Evolutionary conservation across 2,888 invertebrate species (phyloP), one percentile per base, ranked within the genome.

Genomic region (Drosophila stalkeri): DNA sequence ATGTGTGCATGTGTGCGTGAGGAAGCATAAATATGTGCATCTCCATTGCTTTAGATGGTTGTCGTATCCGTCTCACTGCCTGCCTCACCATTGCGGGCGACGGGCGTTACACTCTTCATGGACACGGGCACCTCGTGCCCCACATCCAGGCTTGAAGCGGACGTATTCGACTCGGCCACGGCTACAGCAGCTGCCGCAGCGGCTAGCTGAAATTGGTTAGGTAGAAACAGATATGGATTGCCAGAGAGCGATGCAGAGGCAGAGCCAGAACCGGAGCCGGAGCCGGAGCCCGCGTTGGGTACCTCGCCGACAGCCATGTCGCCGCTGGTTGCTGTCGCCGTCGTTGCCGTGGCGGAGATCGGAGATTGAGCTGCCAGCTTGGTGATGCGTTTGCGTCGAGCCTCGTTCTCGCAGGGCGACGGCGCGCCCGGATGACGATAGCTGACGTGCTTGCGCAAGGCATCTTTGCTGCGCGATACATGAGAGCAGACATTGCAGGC

Each of bases 401-500:
- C 92, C 55, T 93, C 93, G 31, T 92, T 91, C 69, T 93, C 93
- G 60, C 93, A 93, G 4, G 93, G 93, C 23, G 93, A 93, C 4
- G 93, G 93, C 20, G 93, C 93, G 4, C 93, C 95, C 9, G 97
- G 97, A 93, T 97, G 97, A 63, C 97, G 93, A 90, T 98, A 98
- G 0, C 97, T 97, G 46, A 98, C 97, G 91, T 98, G 98, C 92
- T 98, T 98, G 75, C 98, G 94, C 61, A 98, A 93, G 35, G 98
- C 98, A 92, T 98, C 98, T 70, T 97, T 94, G 62, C 97, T 97
- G 73, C 97, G 94, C 46, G 97, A 97, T 44, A 98, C 97, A 92
- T 98, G 98, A 1, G 96, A 95, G 93, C 98, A 98, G 0, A 97
- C 96, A 74, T 96, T 95, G 91, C 98, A 98, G 39, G 97, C 97